A percentile compares a stretch with the other conserved stretches of the same genome.
These are phyloP conservation scores for Lucinisca nassula DNA, from an alignment of 2,888 invertebrate genomes.

Conservation along the genomic window DNA sequence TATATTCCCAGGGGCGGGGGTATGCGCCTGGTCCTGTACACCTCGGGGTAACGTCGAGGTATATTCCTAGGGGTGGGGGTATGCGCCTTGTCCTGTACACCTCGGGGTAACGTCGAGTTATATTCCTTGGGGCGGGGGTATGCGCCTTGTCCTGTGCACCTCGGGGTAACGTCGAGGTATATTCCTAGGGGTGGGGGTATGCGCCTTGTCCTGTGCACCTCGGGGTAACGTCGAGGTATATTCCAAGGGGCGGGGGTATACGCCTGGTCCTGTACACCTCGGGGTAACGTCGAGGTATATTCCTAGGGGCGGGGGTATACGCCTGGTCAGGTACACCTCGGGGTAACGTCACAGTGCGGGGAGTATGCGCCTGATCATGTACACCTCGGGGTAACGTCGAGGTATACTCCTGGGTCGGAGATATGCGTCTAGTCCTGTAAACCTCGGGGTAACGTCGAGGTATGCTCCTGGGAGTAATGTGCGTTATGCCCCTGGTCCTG, in stretches of 20 bases:
- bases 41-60: background rate
- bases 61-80: background rate
- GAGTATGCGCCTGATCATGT: background rate
- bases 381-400: background rate
- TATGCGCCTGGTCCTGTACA: background rate
- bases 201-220: background rate
- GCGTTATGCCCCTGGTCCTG: too few species aligned
- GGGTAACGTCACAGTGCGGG: background rate
- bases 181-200: too few species aligned
- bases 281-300: too few species aligned
- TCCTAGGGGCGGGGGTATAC: too few species aligned
- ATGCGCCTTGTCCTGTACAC: background rate
- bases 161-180: background rate
- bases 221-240: too few species aligned
- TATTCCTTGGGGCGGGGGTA: background rate
- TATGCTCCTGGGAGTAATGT: too few species aligned
- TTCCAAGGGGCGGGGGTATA: too few species aligned
- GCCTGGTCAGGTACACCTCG: background rate
- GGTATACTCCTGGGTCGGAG: too few species aligned
- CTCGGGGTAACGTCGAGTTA: background rate
- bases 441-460: too few species aligned
- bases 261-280: background rate
- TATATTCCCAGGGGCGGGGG: background rate
- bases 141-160: background rate
- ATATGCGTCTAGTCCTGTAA: too few species aligned